These are phyloP conservation scores for Oikopleura albicans DNA, from an alignment of 23 tunicate genomes.

Conservation along the genomic window DNA sequence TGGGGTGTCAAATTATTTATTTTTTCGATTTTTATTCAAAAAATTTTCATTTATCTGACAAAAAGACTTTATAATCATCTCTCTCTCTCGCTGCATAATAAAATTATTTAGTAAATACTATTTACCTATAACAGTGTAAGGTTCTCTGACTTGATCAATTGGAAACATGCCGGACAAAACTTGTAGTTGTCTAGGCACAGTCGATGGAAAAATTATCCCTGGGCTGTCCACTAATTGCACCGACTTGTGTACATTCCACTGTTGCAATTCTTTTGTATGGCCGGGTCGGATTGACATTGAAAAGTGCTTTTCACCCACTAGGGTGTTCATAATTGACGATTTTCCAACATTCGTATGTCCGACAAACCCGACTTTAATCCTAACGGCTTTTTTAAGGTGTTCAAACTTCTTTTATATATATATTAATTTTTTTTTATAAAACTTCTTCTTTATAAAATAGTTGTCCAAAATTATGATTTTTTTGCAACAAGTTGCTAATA, in stretches of 20 bases:
- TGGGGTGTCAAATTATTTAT: too few species aligned
- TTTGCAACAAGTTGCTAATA: too few species aligned
- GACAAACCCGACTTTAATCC: neutral
- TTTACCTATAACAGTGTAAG: slow-evolving; percentile 56
- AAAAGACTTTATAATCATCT: too few species aligned
- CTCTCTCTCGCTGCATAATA: too few species aligned
- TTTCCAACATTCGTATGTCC: slow-evolving; percentile 95
- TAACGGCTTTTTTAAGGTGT: neutral
- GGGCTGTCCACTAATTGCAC: slow-evolving; percentile 67
- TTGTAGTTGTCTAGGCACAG: slow-evolving; percentile 54
- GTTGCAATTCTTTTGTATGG: slow-evolving; percentile 82
- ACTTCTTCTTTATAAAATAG: too few species aligned
- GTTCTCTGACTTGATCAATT: slow-evolving; percentile 71
- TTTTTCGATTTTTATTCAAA: too few species aligned
- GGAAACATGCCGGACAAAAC: slow-evolving; percentile 80
- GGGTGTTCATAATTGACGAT: slow-evolving; percentile 74
- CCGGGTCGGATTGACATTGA: slow-evolving; percentile 87
- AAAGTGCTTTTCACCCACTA: slow-evolving; percentile 69
- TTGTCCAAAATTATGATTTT: too few species aligned
- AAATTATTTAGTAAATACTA: neutral
- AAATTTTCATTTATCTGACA: too few species aligned
- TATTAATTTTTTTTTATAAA: too few species aligned
- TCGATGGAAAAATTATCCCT: slow-evolving; percentile 80
- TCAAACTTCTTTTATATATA: neutral
- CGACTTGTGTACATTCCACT: slow-evolving; percentile 39